phyloP scores from a whole-genome alignment of 2,113 vertebrate genomes.

The Poeciliopsis occidentalis region DNA sequence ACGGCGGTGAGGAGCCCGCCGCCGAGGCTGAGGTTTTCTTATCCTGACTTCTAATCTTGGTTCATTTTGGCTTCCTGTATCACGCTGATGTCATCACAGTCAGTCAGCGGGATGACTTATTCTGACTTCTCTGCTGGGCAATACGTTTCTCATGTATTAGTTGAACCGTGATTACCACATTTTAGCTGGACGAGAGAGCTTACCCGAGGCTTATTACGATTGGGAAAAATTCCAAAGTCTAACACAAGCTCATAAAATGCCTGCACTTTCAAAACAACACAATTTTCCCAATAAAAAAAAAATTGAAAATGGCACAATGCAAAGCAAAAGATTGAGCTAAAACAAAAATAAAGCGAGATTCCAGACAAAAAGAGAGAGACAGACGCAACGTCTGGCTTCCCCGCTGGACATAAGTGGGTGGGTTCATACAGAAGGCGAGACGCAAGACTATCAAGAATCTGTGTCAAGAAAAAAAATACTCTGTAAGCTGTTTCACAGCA shows the following conservation, averaged over 20 bases:
- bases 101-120: slow-evolving; percentile 38
- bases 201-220: slow-evolving; percentile 44
- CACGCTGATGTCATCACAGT: slow-evolving; percentile 43
- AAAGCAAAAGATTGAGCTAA: slow-evolving; percentile 37
- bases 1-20: slow-evolving; percentile 37
- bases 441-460: slow-evolving; percentile 66
- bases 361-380: slow-evolving; percentile 44
- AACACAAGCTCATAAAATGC: slow-evolving; percentile 48
- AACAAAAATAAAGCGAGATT: slow-evolving; percentile 51
- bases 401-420: slow-evolving; percentile 67
- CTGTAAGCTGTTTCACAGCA: slow-evolving; percentile 62
- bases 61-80: slow-evolving; percentile 34
- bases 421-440: slow-evolving; percentile 63
- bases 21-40: slow-evolving; percentile 36
- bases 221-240: slow-evolving; percentile 57
- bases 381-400: slow-evolving; percentile 68
- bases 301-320: slow-evolving; percentile 49
- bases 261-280: slow-evolving; percentile 38
- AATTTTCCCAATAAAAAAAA: slow-evolving; percentile 59
- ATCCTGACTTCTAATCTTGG: slow-evolving; percentile 15
- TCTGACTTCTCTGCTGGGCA: slow-evolving; percentile 17
- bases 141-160: slow-evolving; percentile 42
- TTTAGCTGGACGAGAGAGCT: slow-evolving; percentile 35
- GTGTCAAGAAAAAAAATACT: slow-evolving; percentile 50
- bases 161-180: slow-evolving; percentile 41